Evolutionary conservation across 2,113 vertebrate genomes (phyloP), one percentile per base, ranked within the genome.

Genomic region (Corvus moneduloides): DNA sequence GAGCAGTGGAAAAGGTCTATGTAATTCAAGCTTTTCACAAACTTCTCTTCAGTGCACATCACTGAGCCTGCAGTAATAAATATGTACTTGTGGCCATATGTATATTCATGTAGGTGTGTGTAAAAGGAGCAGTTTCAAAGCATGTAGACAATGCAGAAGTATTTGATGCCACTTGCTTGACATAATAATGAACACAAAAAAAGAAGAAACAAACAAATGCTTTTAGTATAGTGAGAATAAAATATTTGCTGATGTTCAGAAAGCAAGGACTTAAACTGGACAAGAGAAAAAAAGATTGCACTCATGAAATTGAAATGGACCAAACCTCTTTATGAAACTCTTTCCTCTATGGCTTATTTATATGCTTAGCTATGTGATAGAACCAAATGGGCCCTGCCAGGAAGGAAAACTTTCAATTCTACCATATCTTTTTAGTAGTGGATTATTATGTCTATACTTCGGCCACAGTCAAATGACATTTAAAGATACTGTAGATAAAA

Each of bases 401-500:
- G 19, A 69, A 62, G 4, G 2, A 33, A 69, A 54, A 62, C 6
- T 49, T 69, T n/a, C 9, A 64, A n/a, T 73, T 86, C 16, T 68
- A 13, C 4, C 0, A 0, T 35, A 27, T 46, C 1, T 43, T 63
- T 63, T 30, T 49, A 72, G 7, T 14, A 68, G 7, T 61, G 16
- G 14, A 48, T 8, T 24, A 56, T 48, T 56, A 16, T 20, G 4
- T n/a, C 21, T 74, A 5, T 26, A 27, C 21, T 86, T 76, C 30
- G 22, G 39, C 11, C 11, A 32, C 4, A 73, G 46, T 32, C 10
- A 62, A 81, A 54, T 20, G 8, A 62, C 2, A 16, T 49, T 30
- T 59, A 82, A 93, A 76, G 10, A 26, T 69, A 32, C 30, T 39
- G 10, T 14, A 58, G n/a, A 49, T 14, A 46, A 49, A 72, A 30